Percentiles rank a stretch among this genome's conserved stretches.
These are phyloP conservation scores for Zaprionus taronus DNA, from an alignment of 1,140 invertebrate genomes.

Conservation along the genomic window DNA sequence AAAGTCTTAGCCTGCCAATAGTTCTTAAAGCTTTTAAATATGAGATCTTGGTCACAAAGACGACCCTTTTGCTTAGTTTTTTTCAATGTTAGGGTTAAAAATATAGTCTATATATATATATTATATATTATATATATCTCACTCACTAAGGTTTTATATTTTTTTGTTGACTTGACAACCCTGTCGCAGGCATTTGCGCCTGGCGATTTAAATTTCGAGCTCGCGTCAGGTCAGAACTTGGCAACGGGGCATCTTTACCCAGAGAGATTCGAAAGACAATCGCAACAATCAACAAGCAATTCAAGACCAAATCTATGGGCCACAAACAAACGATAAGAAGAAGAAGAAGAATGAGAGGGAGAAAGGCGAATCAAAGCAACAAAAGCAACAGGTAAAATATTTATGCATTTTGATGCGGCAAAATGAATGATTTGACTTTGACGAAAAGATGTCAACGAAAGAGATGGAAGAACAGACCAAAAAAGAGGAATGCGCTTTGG, in stretches of 20 bases:
- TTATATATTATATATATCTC: too few species aligned
- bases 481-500: slow-evolving; percentile 54
- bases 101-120: too few species aligned
- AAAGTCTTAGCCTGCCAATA: too few species aligned
- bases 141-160: too few species aligned
- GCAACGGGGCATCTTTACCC: slow-evolving; percentile 17
- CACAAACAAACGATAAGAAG: slow-evolving; percentile 26
- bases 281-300: slow-evolving; percentile 75
- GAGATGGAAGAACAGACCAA: slow-evolving; percentile 23
- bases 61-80: too few species aligned
- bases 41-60: too few species aligned
- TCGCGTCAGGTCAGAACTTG: slow-evolving; percentile 12
- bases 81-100: too few species aligned
- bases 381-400: slow-evolving; percentile 59
- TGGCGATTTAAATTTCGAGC: slow-evolving; percentile 67
- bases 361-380: slow-evolving; percentile 18
- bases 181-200: slow-evolving; percentile 28
- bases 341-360: slow-evolving; percentile 1
- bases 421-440: slow-evolving; percentile 84
- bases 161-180: slow-evolving; percentile 28
- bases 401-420: slow-evolving; percentile 84
- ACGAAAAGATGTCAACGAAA: slow-evolving; percentile 83
- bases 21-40: too few species aligned
- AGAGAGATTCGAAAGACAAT: slow-evolving; percentile 54
- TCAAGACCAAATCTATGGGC: slow-evolving; percentile 51